Evolutionary conservation across 2,797 vertebrate species (phyloP).

Genomic region (Orientallactaga sibirica): DNA sequence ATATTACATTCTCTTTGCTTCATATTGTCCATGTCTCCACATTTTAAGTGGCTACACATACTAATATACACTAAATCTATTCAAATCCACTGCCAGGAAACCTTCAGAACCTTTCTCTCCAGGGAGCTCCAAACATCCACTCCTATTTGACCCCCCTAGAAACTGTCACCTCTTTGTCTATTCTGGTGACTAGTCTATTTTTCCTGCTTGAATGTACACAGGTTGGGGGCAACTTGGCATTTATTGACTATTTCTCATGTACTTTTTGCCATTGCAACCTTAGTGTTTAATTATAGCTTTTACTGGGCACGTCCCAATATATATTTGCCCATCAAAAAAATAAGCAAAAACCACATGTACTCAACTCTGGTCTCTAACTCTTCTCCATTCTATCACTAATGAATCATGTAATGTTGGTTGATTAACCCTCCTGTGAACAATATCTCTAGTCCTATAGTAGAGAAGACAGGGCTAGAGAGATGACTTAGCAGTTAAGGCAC

Average conservation of each 20-base stretch:
- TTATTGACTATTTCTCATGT: background rate
- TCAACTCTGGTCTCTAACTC: constrained; percentile 1
- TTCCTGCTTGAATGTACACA: background rate
- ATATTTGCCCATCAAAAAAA: constrained; percentile 41
- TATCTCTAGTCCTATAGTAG: background rate
- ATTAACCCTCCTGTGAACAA: background rate
- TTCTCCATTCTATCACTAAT: constrained; percentile 38
- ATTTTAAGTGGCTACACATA: background rate
- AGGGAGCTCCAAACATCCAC: background rate
- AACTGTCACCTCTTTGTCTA: background rate
- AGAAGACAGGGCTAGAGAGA: background rate
- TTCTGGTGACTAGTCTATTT: background rate
- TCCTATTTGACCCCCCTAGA: background rate
- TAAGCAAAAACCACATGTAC: constrained; percentile 42
- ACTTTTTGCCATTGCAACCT: background rate
- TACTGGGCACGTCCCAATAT: background rate
- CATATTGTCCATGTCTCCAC: background rate
- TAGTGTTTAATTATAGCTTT: background rate
- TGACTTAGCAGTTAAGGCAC: too few species aligned
- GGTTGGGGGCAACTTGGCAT: background rate
- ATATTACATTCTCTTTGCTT: background rate
- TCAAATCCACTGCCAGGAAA: background rate
- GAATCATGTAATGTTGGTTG: constrained; percentile 7
- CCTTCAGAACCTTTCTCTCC: background rate
- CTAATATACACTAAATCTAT: background rate